These are phyloP conservation scores for Gorsachius goisagi DNA, from an alignment of 2,113 vertebrate genomes.

Conservation along the genomic window DNA sequence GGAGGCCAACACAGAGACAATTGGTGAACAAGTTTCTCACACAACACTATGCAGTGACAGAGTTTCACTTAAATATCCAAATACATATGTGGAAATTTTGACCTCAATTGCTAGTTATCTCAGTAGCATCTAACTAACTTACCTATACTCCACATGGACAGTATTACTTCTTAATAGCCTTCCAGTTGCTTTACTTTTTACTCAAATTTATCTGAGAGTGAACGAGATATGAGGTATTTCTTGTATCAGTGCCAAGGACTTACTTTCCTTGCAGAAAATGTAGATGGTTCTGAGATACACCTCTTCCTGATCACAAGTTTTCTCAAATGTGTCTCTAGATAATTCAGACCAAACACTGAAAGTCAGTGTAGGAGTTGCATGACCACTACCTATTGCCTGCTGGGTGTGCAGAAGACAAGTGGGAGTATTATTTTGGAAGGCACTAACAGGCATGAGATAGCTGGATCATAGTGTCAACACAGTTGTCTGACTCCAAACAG, in stretches of 20 bases:
- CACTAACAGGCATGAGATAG: neutral
- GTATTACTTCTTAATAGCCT: neutral
- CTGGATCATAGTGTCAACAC: neutral
- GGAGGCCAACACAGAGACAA: neutral
- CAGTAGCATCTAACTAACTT: neutral
- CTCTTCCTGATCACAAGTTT: neutral
- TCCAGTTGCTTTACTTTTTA: neutral
- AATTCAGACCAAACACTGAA: neutral
- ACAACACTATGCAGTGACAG: neutral
- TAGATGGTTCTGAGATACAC: neutral
- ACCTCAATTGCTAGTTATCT: neutral
- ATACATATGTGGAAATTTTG: neutral
- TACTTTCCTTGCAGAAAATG: neutral
- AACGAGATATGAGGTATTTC: neutral
- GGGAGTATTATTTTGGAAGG: neutral
- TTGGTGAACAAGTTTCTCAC: neutral
- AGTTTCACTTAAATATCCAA: neutral
- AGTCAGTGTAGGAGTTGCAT: neutral
- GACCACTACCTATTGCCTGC: neutral
- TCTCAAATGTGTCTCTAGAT: neutral
- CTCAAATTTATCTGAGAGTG: neutral
- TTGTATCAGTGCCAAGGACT: neutral
- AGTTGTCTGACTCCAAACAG: neutral
- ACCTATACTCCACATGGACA: rapidly evolving
- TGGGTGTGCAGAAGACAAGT: neutral